These are phyloP conservation scores for Leptopilina boulardi DNA, from an alignment of 1,140 invertebrate species.

Conservation along the genomic window DNA sequence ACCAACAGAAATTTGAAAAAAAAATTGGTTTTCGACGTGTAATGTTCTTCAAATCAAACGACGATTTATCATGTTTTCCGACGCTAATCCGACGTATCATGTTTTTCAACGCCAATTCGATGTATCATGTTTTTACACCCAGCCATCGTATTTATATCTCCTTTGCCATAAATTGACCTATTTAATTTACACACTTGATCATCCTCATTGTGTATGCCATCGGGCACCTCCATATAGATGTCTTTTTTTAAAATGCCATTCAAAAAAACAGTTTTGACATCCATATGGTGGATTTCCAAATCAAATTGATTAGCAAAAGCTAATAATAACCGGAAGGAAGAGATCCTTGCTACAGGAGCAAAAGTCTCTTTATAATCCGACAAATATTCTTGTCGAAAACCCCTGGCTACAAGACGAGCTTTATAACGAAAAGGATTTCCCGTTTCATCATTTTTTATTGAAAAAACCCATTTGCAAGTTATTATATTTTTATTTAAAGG, in stretches of 20 bases:
- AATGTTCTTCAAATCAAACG: too few species aligned
- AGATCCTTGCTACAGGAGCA: slow-evolving; percentile 56
- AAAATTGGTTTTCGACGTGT: too few species aligned
- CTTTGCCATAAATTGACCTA: slow-evolving; percentile 69
- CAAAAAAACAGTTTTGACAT: slow-evolving; percentile 47
- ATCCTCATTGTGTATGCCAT: too few species aligned
- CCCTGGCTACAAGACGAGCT: slow-evolving; percentile 70
- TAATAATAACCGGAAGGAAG: slow-evolving; percentile 60
- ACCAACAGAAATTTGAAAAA: too few species aligned
- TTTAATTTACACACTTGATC: slow-evolving; percentile 68
- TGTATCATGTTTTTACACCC: too few species aligned
- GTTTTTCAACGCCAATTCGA: too few species aligned
- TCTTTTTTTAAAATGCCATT: too few species aligned
- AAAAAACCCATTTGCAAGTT: slow-evolving; percentile 63
- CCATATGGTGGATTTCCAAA: slow-evolving; percentile 70
- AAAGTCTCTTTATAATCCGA: slow-evolving; percentile 67
- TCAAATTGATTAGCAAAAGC: slow-evolving; percentile 73
- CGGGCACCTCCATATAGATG: too few species aligned
- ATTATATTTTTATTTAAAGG: slow-evolving; percentile 59
- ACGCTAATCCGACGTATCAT: too few species aligned
- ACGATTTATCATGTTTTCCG: too few species aligned
- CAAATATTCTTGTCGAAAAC: slow-evolving; percentile 66
- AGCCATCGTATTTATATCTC: too few species aligned
- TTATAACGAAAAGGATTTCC: slow-evolving; percentile 57
- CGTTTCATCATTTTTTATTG: slow-evolving; percentile 62